Conservation (phyloP, 2,797 vertebrate species). For the Xiphophorus birchmanni region DNA sequence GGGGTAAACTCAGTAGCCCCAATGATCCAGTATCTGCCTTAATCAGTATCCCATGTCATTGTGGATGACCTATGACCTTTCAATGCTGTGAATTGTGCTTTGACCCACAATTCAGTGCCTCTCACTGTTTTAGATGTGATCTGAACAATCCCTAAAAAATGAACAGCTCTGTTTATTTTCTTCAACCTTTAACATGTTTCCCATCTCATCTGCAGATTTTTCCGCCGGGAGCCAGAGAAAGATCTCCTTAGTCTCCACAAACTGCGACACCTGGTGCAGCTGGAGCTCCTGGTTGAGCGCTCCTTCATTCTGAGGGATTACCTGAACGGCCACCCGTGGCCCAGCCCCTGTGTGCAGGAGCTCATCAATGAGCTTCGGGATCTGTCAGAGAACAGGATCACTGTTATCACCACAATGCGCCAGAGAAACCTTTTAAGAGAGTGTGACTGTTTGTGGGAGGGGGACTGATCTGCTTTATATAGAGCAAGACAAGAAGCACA, state of each 20-base stretch:
- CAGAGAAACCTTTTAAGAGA: conserved; percentile 59
- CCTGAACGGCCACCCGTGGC: conserved; percentile 68
- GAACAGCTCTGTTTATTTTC: neutral
- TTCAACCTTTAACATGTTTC: neutral
- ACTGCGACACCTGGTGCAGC: conserved; percentile 61
- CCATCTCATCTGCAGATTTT: conserved; percentile 47
- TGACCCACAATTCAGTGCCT: neutral
- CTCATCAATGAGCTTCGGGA: conserved; percentile 62
- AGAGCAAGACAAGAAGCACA: neutral
- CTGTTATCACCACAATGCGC: conserved; percentile 57
- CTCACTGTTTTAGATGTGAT: neutral
- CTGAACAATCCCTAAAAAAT: neutral
- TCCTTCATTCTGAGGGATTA: conserved; percentile 65
- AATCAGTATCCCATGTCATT: neutral
- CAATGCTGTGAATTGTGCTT: neutral
- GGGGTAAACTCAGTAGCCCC: too few species aligned
- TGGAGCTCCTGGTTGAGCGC: conserved; percentile 72
- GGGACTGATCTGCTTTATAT: conserved; percentile 28
- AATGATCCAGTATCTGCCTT: neutral
- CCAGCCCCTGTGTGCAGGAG: conserved; percentile 60
- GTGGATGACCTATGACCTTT: neutral
- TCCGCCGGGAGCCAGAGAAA: conserved; percentile 67
- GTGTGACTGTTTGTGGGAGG: conserved; percentile 71
- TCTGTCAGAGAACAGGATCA: conserved; percentile 64
- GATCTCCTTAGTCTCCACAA: conserved; percentile 71